Percentiles rank a stretch among this genome's conserved stretches.
Conservation (phyloP, 2,888 invertebrate species). For the Phortica okadai region DNA sequence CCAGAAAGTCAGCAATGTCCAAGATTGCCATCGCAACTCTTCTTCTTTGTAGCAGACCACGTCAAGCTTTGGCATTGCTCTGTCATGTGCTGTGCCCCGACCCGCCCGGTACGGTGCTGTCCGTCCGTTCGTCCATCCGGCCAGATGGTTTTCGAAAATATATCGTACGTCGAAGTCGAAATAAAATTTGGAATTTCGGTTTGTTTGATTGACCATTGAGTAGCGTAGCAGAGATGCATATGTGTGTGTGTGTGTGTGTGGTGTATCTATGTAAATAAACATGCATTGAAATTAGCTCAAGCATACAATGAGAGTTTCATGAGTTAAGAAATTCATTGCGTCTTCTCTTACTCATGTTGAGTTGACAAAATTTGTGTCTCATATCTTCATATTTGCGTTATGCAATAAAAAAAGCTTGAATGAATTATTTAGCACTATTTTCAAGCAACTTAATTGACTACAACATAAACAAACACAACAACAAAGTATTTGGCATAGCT, state of each 20-base stretch:
- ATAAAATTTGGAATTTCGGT: slow-evolving; percentile 20
- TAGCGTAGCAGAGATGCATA: not conserved
- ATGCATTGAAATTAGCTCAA: not conserved
- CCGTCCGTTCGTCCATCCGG: not conserved
- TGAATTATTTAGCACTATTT: too few species aligned
- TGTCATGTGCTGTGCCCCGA: not conserved
- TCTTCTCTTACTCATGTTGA: not conserved
- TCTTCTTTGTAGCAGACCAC: not conserved
- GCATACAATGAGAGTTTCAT: not conserved
- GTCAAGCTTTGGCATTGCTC: not conserved
- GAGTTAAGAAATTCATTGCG: not conserved
- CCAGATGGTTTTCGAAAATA: not conserved
- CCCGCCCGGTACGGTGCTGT: not conserved
- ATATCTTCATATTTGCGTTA: too few species aligned
- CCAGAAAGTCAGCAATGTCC: slow-evolving; percentile 47
- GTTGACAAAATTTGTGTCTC: not conserved
- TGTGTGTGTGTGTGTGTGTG: not conserved
- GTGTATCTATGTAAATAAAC: slow-evolving; percentile 10
- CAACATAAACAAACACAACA: too few species aligned
- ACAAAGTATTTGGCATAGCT: too few species aligned
- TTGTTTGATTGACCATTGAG: slow-evolving; percentile 25
- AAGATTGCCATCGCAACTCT: slow-evolving; percentile 49
- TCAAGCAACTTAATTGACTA: too few species aligned
- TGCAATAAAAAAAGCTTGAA: too few species aligned
- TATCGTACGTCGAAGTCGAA: not conserved